A percentile compares a stretch with the other conserved stretches of the same genome.
Evolutionary conservation across 2,797 vertebrate genomes (phyloP).

Genomic region (Pteronotus mesoamericanus): DNA sequence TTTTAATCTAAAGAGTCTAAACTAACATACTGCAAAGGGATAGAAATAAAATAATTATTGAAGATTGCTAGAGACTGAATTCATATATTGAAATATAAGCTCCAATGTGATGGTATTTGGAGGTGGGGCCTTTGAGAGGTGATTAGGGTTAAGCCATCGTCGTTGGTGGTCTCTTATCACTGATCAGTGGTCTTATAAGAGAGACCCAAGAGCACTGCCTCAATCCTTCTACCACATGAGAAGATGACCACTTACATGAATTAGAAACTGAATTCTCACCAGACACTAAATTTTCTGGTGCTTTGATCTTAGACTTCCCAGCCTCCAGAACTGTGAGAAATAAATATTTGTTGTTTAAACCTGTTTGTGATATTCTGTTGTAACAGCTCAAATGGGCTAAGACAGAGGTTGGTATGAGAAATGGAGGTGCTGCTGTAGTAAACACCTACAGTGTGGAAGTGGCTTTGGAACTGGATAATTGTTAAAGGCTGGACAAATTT

Average conservation of each 20-base stretch:
- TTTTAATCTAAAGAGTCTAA: neutral
- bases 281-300: neutral
- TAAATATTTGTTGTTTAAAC: neutral
- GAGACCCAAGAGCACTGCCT: neutral
- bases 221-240: neutral
- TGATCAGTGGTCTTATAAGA: neutral
- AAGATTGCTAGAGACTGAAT: neutral
- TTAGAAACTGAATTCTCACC: neutral
- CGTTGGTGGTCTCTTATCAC: no score
- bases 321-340: neutral
- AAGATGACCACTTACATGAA: neutral
- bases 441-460: neutral
- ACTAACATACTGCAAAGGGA: neutral
- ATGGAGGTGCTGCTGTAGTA: neutral
- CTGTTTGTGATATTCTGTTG: neutral
- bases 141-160: neutral
- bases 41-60: slow-evolving; percentile 23
- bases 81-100: neutral
- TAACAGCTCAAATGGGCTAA: neutral
- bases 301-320: neutral
- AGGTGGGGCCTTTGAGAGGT: neutral
- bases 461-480: neutral
- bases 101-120: neutral
- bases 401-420: neutral
- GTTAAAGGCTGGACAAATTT: neutral